phyloP scores from a whole-genome alignment of 2,113 vertebrate genomes.

The Rhinichthys klamathensis region DNA sequence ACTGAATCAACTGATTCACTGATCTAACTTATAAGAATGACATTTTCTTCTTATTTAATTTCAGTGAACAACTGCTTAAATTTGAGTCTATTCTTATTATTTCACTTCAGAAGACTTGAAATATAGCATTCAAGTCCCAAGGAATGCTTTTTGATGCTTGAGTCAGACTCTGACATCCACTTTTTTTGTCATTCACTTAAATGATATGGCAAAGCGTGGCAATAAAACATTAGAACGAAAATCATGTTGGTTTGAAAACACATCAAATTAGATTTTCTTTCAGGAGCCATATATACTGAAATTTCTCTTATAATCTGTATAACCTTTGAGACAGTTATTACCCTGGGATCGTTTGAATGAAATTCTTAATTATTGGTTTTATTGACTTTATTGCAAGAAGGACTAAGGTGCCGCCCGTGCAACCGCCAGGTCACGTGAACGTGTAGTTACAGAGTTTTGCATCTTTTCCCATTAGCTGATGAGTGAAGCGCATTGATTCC shows the following conservation, averaged over 20 bases:
- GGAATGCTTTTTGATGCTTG: background rate
- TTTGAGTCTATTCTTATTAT: background rate
- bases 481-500: conserved; percentile 57
- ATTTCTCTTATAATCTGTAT: background rate
- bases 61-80: background rate
- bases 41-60: background rate
- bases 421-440: conserved; percentile 1
- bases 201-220: background rate
- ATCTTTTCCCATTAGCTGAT: conserved; percentile 24
- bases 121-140: background rate
- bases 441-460: background rate
- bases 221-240: background rate
- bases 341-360: background rate
- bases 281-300: background rate
- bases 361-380: conserved; percentile 36
- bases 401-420: background rate
- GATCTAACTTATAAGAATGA: background rate
- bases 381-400: conserved; percentile 4
- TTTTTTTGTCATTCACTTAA: background rate
- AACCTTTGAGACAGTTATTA: background rate
- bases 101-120: background rate
- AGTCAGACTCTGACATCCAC: background rate
- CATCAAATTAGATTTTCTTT: background rate
- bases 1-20: background rate
- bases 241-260: background rate